These are phyloP conservation scores for Cephus cinctus DNA, from an alignment of 1,140 invertebrate genomes.

Conservation along the genomic window DNA sequence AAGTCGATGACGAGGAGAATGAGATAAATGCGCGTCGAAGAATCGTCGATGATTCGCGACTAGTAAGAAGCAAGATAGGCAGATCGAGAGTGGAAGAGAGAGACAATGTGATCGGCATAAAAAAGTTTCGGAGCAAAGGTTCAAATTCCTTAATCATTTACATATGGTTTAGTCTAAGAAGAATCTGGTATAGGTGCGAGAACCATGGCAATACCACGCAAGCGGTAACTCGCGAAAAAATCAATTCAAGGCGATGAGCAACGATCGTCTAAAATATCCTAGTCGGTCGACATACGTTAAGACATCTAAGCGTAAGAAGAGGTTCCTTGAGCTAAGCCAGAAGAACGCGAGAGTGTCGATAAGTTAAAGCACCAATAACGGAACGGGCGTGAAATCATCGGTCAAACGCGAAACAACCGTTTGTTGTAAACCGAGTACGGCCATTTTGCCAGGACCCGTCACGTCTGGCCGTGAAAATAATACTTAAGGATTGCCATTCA, in stretches of 20 bases:
- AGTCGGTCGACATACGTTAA: not conserved
- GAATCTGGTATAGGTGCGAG: no score
- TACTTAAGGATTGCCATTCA: slow-evolving; percentile 5
- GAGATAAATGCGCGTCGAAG: no score
- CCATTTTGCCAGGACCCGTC: slow-evolving; percentile 46
- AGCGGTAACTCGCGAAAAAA: slow-evolving; percentile 31
- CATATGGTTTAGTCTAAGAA: no score
- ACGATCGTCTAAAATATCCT: slow-evolving; percentile 13
- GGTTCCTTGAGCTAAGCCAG: not conserved
- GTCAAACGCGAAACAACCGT: slow-evolving; percentile 26
- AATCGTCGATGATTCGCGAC: no score
- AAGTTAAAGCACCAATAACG: no score
- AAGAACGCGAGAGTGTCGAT: slow-evolving; percentile 4
- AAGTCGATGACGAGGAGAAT: no score
- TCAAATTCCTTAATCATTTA: no score
- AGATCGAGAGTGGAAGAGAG: no score
- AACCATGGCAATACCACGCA: slow-evolving; percentile 20
- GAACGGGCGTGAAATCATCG: not conserved
- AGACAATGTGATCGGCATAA: no score
- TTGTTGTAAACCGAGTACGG: slow-evolving; percentile 46
- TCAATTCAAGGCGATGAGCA: slow-evolving; percentile 33
- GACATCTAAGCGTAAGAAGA: not conserved
- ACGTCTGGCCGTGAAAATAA: slow-evolving; percentile 19
- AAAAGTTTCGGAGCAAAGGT: no score
- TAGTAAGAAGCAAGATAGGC: no score